Evolutionary conservation across 2,797 vertebrate species (phyloP).

Genomic region (Rhabdomys pumilio): DNA sequence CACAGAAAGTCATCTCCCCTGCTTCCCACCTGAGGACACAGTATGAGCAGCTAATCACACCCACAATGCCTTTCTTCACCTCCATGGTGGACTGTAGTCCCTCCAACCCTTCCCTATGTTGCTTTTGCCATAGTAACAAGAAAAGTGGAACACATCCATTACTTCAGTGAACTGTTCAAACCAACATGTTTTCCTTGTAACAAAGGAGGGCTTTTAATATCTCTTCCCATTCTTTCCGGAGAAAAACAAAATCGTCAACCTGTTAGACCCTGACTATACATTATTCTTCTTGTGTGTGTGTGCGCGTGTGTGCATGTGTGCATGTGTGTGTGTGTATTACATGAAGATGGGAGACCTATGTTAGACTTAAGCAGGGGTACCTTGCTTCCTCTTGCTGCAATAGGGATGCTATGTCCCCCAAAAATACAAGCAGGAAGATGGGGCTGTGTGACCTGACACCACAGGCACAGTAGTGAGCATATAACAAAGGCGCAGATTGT

Average conservation of each 20-base stretch:
- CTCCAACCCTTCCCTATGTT: neutral
- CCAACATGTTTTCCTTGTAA: neutral
- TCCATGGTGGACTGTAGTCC: neutral
- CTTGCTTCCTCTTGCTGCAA: neutral
- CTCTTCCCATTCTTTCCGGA: neutral
- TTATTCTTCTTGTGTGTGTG: neutral
- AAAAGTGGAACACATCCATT: neutral
- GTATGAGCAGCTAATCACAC: neutral
- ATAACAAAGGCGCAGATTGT: neutral
- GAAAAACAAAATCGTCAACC: neutral
- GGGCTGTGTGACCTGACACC: rapidly evolving
- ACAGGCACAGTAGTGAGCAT: no score
- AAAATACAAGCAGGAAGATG: rapidly evolving
- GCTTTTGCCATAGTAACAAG: neutral
- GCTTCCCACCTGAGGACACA: no score
- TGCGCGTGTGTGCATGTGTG: neutral
- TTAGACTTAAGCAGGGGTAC: neutral
- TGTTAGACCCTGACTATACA: neutral
- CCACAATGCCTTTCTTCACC: neutral
- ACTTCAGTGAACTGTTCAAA: neutral
- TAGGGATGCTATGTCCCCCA: neutral
- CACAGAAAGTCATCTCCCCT: neutral
- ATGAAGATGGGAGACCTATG: neutral
- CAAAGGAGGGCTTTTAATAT: neutral
- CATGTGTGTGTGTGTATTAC: neutral